Evolutionary conservation across 2,888 invertebrate species (phyloP).

Genomic region (Tenthredo livida): DNA sequence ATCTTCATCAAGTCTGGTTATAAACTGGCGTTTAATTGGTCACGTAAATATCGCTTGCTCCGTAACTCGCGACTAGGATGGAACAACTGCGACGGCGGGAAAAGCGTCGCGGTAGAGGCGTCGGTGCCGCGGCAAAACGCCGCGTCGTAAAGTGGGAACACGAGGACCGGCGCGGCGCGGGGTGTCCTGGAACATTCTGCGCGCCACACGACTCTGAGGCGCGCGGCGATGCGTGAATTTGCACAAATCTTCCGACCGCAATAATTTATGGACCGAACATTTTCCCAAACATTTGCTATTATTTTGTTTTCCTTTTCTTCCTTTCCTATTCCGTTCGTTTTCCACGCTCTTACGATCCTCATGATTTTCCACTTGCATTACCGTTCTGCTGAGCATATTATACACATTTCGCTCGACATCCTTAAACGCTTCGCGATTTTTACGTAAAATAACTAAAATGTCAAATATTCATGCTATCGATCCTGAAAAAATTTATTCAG

Average conservation of each 20-base stretch:
- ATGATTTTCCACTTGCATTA: background rate
- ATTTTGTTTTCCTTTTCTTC: background rate
- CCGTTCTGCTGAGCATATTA: background rate
- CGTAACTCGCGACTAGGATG: constrained; percentile 28
- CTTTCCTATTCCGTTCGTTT: background rate
- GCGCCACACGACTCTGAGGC: background rate
- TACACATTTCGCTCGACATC: background rate
- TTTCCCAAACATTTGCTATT: background rate
- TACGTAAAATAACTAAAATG: background rate
- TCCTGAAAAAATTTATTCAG: background rate
- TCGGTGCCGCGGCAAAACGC: constrained; percentile 4
- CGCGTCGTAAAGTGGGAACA: constrained; percentile 21
- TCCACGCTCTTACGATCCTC: background rate
- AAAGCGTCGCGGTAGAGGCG: constrained; percentile 35
- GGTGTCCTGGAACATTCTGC: constrained; percentile 15
- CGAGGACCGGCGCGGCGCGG: constrained; percentile 1
- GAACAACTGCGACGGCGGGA: constrained; percentile 46
- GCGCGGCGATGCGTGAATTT: constrained; percentile 10
- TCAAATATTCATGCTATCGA: background rate
- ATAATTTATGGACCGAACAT: constrained; percentile 9
- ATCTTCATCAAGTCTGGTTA: background rate
- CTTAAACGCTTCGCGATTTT: background rate
- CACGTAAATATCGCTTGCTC: background rate
- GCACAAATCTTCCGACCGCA: background rate
- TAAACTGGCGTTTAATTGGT: background rate